phyloP scores from a whole-genome alignment of 2,797 vertebrate genomes.

The Phrynocephalus vlangalii region DNA sequence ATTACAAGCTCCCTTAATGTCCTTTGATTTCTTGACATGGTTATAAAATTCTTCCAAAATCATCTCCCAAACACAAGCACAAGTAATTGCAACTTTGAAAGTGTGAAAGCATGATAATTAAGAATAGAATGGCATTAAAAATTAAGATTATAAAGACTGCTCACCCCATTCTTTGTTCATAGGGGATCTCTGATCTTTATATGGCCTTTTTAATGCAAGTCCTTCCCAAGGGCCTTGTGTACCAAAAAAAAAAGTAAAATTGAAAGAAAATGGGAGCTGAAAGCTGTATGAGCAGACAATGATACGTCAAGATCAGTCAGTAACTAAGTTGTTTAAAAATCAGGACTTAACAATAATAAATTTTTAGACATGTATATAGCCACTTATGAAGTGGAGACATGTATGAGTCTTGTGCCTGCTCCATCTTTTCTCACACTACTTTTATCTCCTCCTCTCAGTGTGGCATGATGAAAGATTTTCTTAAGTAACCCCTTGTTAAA shows the following conservation, averaged over 20 bases:
- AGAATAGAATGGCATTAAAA: conserved; percentile 1
- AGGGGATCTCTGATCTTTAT: neutral
- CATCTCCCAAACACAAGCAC: neutral
- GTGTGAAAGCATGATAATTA: conserved; percentile 9
- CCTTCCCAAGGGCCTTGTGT: neutral
- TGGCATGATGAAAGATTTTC: neutral
- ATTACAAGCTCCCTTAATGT: neutral
- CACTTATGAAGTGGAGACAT: neutral
- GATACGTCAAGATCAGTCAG: neutral
- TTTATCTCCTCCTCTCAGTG: neutral
- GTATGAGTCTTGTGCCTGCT: neutral
- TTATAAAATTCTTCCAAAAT: neutral
- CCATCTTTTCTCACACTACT: neutral
- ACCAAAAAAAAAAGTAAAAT: neutral
- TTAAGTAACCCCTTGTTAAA: neutral
- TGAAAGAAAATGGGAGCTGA: neutral
- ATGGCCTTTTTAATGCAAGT: neutral
- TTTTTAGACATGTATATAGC: neutral
- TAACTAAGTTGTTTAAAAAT: neutral
- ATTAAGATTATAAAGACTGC: neutral
- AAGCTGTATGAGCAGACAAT: neutral
- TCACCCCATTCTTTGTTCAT: neutral
- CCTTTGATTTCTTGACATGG: conserved; percentile 11
- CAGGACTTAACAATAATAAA: neutral
- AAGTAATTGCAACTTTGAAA: conserved; percentile 3